phyloP scores from a whole-genome alignment of 92 coral and sea anemone species.

The Porites evermanni region DNA sequence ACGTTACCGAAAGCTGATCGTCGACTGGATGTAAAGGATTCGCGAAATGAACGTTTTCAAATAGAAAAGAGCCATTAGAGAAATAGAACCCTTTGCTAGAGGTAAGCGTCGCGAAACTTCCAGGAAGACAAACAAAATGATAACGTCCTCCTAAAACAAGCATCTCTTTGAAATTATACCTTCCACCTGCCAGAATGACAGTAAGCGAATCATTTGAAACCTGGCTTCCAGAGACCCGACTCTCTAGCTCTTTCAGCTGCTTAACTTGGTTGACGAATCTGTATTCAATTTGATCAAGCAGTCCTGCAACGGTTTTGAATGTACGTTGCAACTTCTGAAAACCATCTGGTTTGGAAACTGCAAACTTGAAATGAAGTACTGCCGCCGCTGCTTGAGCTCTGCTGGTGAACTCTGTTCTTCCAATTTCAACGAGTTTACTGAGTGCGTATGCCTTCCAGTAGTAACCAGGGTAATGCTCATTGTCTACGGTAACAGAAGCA shows the following conservation, averaged over 20 bases:
- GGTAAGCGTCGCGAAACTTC: not conserved
- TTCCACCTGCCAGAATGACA: not conserved
- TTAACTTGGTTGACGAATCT: not conserved
- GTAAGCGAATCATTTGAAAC: not conserved
- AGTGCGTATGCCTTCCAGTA: too few relatives aligned
- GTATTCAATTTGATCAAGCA: too few relatives aligned
- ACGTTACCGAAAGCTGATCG: too few relatives aligned
- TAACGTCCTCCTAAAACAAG: not conserved
- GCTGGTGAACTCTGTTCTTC: too few relatives aligned
- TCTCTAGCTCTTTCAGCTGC: not conserved
- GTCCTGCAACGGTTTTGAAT: not conserved
- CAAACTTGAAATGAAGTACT: not conserved
- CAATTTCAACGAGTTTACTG: too few relatives aligned
- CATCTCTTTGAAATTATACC: not conserved
- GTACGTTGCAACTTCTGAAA: not conserved
- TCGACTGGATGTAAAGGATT: too few relatives aligned
- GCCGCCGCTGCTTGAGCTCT: too few relatives aligned
- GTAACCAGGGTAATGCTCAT: not conserved
- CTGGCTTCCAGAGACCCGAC: too few relatives aligned
- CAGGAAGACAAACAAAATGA: not conserved
- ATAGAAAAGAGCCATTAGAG: not conserved
- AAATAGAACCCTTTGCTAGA: not conserved
- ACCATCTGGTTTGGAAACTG: not conserved
- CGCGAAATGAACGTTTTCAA: too few relatives aligned
- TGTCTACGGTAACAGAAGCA: not conserved